These are phyloP conservation scores for Caenorhabditis japonica DNA, from an alignment of 2,888 invertebrate species.

Conservation along the genomic window DNA sequence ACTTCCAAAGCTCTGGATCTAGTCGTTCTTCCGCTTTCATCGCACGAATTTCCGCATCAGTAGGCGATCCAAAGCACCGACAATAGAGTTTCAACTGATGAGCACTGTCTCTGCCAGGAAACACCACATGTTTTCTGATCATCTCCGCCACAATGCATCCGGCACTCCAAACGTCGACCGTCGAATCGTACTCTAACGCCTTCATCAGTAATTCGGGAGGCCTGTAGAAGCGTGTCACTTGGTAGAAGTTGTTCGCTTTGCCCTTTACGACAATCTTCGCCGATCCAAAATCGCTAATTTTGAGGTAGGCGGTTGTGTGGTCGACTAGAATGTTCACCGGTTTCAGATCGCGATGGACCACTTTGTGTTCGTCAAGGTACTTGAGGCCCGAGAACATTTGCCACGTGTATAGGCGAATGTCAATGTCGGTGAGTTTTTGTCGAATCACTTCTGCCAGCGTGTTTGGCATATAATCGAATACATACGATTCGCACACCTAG, in stretches of 20 bases:
- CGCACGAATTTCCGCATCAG: slow-evolving; percentile 26
- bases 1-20: slow-evolving; percentile 21
- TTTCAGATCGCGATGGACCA: slow-evolving; percentile 51
- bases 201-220: slow-evolving; percentile 69
- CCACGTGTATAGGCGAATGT: slow-evolving; percentile 70
- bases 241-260: slow-evolving; percentile 58
- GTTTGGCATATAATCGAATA: slow-evolving; percentile 64
- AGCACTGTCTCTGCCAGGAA: slow-evolving; percentile 61
- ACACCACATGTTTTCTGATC: slow-evolving; percentile 59
- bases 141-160: slow-evolving; percentile 69
- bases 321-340: slow-evolving; percentile 68
- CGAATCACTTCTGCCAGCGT: slow-evolving; percentile 47
- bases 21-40: slow-evolving; percentile 43
- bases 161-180: slow-evolving; percentile 65
- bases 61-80: slow-evolving; percentile 47
- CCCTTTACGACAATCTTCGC: slow-evolving; percentile 58
- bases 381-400: slow-evolving; percentile 68
- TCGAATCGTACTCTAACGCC: slow-evolving; percentile 50
- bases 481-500: slow-evolving; percentile 61
- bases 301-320: slow-evolving; percentile 52
- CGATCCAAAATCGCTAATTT: slow-evolving; percentile 70
- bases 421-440: slow-evolving; percentile 40
- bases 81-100: slow-evolving; percentile 50
- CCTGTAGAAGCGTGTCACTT: slow-evolving; percentile 71
- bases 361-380: slow-evolving; percentile 56